Conservation (phyloP, 2,113 vertebrate species). For the Connochaetes taurinus region DNA sequence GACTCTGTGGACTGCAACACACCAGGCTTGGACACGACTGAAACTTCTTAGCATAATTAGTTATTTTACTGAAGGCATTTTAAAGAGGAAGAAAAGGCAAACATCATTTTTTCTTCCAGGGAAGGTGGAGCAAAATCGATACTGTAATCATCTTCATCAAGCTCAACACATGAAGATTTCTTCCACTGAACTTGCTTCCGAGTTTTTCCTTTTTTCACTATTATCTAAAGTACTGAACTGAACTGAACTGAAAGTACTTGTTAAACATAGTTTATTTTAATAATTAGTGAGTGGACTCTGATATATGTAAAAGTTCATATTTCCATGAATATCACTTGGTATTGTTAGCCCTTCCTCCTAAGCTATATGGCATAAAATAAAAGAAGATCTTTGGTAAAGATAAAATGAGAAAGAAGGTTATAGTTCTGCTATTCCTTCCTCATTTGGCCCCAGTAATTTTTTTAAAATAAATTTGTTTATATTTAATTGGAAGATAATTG, state of each 20-base stretch:
- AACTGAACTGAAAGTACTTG: neutral
- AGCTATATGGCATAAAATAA: neutral
- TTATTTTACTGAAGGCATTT: constrained; percentile 76
- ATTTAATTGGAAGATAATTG: neutral
- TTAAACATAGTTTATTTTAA: neutral
- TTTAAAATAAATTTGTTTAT: neutral
- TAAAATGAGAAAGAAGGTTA: neutral
- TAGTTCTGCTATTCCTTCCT: neutral
- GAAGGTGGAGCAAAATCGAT: constrained; percentile 86
- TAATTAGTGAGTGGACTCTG: neutral
- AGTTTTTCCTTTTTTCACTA: neutral
- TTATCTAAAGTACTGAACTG: neutral
- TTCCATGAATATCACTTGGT: neutral
- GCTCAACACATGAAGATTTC: neutral
- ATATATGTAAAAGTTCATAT: neutral
- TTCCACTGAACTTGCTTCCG: neutral
- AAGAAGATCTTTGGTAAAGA: neutral
- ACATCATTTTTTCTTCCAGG: constrained; percentile 77
- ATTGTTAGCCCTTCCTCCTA: neutral
- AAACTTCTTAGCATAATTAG: neutral
- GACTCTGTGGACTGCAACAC: neutral
- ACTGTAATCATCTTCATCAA: constrained; percentile 74
- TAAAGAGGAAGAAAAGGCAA: constrained; percentile 52
- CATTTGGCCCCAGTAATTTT: neutral
- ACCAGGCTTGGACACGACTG: neutral